Evolutionary conservation across 2,888 invertebrate genomes (phyloP).

Genomic region (Cenopis cana): DNA sequence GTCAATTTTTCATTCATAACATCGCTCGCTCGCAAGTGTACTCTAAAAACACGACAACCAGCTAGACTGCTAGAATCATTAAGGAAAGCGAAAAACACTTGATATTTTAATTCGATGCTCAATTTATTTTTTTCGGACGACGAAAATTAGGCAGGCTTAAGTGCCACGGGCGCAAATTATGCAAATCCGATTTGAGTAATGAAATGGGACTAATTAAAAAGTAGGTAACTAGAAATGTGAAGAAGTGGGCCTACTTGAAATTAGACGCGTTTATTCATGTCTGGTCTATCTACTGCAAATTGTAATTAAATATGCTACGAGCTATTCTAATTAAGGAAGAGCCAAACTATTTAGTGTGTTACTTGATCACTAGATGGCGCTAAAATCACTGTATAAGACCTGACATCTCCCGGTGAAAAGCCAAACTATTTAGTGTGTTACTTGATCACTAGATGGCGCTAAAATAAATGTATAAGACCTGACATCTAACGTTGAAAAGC

Average conservation of each 20-base stretch:
- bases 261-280: not conserved
- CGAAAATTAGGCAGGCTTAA: conserved; percentile 69
- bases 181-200: conserved; percentile 78
- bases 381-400: no score
- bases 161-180: conserved; percentile 66
- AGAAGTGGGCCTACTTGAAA: conserved; percentile 61
- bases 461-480: no score
- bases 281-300: no score
- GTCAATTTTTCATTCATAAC: conserved; percentile 12
- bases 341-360: no score
- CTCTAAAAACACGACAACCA: conserved; percentile 50
- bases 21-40: conserved; percentile 1
- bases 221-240: conserved; percentile 67
- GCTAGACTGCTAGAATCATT: conserved; percentile 51
- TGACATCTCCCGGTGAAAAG: no score
- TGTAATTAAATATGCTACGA: no score
- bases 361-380: no score
- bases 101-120: conserved; percentile 55
- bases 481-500: no score
- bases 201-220: conserved; percentile 77
- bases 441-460: no score
- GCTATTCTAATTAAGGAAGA: no score
- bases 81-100: conserved; percentile 50
- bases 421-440: no score
- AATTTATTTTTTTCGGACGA: conserved; percentile 55